phyloP scores from a whole-genome alignment of 2,113 vertebrate genomes.

The Craseonycteris thonglongyai region DNA sequence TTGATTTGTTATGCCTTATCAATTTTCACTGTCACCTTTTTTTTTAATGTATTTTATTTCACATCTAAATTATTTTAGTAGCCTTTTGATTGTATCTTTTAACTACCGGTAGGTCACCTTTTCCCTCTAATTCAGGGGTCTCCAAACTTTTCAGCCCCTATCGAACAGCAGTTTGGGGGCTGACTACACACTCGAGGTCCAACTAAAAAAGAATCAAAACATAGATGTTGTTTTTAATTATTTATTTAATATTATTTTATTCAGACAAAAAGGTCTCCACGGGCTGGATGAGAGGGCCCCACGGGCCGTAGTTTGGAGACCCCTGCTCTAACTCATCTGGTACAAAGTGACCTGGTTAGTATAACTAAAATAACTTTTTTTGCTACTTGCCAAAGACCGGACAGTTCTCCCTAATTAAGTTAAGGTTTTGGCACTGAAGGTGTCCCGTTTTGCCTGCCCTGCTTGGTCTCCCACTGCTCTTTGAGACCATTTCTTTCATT shows the following conservation, averaged over 20 bases:
- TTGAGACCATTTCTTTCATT: background rate
- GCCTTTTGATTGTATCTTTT: background rate
- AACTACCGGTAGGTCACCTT: background rate
- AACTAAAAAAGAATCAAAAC: no score
- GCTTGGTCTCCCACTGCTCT: background rate
- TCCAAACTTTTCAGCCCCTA: no score
- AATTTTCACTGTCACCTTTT: background rate
- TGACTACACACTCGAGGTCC: no score
- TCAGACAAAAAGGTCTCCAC: no score
- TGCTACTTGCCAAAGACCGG: background rate
- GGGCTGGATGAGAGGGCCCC: no score
- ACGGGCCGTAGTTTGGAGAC: no score
- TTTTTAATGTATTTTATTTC: background rate
- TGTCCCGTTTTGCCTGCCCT: background rate
- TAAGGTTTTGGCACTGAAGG: background rate
- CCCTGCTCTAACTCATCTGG: background rate
- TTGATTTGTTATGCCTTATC: background rate
- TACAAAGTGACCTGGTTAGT: background rate
- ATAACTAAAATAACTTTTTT: conserved; percentile 32
- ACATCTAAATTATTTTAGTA: background rate
- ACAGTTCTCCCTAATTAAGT: background rate
- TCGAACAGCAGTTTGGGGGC: no score
- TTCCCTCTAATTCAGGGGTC: background rate
- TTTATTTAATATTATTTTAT: no score
- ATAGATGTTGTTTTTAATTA: no score